Percentiles rank a stretch among this genome's conserved stretches.
Evolutionary conservation across 2,113 vertebrate species (phyloP).

Genomic region (Pluvianellus socialis): DNA sequence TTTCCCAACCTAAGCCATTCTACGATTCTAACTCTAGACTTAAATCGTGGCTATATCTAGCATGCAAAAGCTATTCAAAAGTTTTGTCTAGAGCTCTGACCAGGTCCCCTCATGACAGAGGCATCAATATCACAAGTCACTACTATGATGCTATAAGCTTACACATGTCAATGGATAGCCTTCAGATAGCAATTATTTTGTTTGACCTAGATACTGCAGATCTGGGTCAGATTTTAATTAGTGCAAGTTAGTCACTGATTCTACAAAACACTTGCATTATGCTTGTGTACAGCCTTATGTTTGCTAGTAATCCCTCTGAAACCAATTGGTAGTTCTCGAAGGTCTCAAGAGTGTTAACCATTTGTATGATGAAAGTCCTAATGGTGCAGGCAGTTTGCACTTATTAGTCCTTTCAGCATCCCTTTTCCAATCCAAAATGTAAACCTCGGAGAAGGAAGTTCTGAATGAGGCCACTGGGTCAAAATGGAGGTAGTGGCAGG

Average conservation of each 20-base stretch:
- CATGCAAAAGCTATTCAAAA: not conserved
- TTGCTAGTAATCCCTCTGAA: not conserved
- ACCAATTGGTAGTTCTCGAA: not conserved
- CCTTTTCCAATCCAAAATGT: not conserved
- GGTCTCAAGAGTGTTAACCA: not conserved
- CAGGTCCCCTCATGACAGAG: not conserved
- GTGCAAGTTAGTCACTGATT: not conserved
- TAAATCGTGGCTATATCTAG: not conserved
- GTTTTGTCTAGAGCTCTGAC: not conserved
- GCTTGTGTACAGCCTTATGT: not conserved
- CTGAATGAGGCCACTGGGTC: not conserved
- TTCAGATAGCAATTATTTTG: not conserved
- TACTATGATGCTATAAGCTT: not conserved
- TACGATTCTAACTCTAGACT: not conserved
- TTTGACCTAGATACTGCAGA: not conserved
- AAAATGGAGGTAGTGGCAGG: not conserved
- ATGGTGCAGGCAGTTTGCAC: not conserved
- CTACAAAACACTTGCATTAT: not conserved
- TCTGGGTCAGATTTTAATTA: constrained; percentile 36
- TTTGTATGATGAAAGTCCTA: not conserved
- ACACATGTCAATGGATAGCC: not conserved
- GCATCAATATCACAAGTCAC: not conserved
- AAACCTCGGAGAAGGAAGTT: not conserved
- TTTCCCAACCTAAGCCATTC: not conserved
- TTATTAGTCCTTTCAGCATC: not conserved